Conservation (phyloP, 2,888 invertebrate genomes). For the Dryomyza anilis region DNA sequence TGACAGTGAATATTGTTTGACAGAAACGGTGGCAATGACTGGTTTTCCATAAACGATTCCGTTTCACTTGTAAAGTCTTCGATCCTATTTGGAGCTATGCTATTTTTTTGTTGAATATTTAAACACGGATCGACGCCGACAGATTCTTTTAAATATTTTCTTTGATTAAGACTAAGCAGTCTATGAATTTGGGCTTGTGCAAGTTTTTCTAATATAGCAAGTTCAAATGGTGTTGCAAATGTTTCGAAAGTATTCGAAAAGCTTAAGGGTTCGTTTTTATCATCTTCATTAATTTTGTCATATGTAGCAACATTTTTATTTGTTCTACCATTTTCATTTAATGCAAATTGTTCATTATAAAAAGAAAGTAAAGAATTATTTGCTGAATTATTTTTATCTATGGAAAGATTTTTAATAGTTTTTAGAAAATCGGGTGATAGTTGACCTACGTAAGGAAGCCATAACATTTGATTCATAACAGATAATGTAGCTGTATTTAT, state of each 20-base stretch:
- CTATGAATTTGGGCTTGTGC: constrained; percentile 64
- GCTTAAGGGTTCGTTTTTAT: no score
- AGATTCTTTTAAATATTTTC: constrained; percentile 19
- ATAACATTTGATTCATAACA: constrained; percentile 74
- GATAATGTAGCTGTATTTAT: constrained; percentile 73
- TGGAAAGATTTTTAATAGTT: constrained; percentile 51
- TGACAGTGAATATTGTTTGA: background rate
- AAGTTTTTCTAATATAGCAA: constrained; percentile 75
- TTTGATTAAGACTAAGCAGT: constrained; percentile 50
- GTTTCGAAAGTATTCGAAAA: no score
- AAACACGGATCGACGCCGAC: no score
- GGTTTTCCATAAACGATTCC: background rate
- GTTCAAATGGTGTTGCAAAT: constrained; percentile 53
- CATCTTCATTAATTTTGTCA: no score
- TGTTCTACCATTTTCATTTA: no score
- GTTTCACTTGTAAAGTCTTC: background rate
- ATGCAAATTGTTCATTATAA: constrained; percentile 41
- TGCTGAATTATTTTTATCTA: constrained; percentile 12
- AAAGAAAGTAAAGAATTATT: constrained; percentile 21
- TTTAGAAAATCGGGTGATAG: constrained; percentile 63
- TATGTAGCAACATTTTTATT: no score
- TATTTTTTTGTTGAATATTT: no score
- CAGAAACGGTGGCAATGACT: background rate
- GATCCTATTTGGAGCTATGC: no score
- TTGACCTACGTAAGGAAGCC: constrained; percentile 69